Base-by-base conservation (phyloP, 2,113 vertebrate species). In the Nothoprocta pentlandii region DNA sequence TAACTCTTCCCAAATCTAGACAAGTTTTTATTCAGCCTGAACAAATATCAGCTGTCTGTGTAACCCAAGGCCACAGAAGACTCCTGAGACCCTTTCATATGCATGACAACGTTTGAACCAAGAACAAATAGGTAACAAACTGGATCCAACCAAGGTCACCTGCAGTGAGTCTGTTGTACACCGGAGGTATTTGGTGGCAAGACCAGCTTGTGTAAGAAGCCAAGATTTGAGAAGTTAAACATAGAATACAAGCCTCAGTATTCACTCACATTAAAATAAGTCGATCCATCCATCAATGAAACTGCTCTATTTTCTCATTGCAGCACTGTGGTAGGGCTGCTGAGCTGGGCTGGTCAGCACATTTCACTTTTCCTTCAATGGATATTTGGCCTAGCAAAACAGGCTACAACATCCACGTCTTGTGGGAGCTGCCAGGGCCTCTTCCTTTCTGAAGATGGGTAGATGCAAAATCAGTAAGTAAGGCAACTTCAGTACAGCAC, bases 241-340 rank as follows among this genome's bases (percentile, higher is more conserved):
- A n/a, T 11, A 64, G 85, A 39, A 96, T 73, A 64, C 87, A 94
- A 95, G 64, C 30, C 82, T 93, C 12, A 2, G 34, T 80, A 90
- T 73, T 44, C 42, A 44, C 5, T 91, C 76, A 87, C 66, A 87
- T 32, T 90, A 71, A 78, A 88, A 68, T 22, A 21, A 49, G 22
- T 49, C 47, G 5, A 26, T 53, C 23, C 12, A 90, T 41, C 79
- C 56, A 74, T 80, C 85, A 64, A 30, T 92, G 66, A 82, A 39
- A 34, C 82, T 56, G 61, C 83, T 79, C 84, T 79, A 81, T 84
- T 51, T 64, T 75, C 69, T 81, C 58, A 39, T 91, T 93, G 69
- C 89, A 94, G 93, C 75, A 94, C 75, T 56, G 42, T 64, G 20
- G n/a, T 81, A 92, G 20, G 80, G 58, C 79, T 95, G 87, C 93